Base-by-base conservation (phyloP, 2,888 invertebrate species). In the Eupithecia dodoneata region DNA sequence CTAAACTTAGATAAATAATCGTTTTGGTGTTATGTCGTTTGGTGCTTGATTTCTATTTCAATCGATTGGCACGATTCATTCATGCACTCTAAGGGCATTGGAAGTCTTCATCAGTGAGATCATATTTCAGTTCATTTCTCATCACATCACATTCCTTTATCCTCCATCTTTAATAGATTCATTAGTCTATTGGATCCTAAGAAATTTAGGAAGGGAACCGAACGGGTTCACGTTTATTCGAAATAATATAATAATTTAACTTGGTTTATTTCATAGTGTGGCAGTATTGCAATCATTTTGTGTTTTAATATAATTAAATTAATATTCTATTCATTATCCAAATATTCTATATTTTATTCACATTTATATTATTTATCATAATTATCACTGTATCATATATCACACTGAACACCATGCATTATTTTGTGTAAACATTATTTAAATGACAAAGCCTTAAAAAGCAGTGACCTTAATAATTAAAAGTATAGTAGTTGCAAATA, bases 1-100 rank as follows among this genome's bases (percentile, higher is more conserved):
- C 41, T 65, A 9, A n/a, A 59, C 3, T 52, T 52, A 52, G n/a
- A 9, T 52, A 15, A 5, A 9, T 52, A 15, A 13, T 65, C 66
- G 42, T 49, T 74, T 18, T 52, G 30, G 49, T 67, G 66, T 73
- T 18, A 44, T 69, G n/a, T 69, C 41, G 41, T n/a, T 69, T 18
- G 47, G 44, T 47, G 70, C 18, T 47, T 70, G 7, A 45, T 69
- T 66, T 30, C 12, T 6, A 1, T 66, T 66, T 66, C 70, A 47
- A 45, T 47, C 44, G 63, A 18, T 63, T 66, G 10, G 47, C 70
- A 70, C 70, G 18, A 18, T 70, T 49, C 47, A 18, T 70, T 47
- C 7, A 66, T 66, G 47, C 70, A 70, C 70, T 47, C 42, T 41
- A 42, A 13, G 66, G 42, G 42, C 42, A 42, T 66, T 66, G 41